phyloP scores from a whole-genome alignment of 2,797 vertebrate species.

The Squalus acanthias region DNA sequence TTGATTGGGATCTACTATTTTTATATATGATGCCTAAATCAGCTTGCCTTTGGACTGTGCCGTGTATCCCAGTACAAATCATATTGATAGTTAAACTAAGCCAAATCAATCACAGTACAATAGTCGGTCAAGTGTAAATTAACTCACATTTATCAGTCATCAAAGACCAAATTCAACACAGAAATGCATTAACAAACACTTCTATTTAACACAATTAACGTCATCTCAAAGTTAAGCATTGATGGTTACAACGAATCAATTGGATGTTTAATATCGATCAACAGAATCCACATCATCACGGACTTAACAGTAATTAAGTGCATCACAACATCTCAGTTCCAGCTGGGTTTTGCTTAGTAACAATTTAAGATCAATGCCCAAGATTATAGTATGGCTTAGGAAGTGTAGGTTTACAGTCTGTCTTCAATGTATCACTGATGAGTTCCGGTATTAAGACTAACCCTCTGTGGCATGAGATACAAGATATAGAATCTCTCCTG shows the following conservation, averaged over 20 bases:
- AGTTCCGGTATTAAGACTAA: neutral
- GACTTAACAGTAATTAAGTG: neutral
- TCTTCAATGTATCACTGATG: neutral
- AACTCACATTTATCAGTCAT: neutral
- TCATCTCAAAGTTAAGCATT: neutral
- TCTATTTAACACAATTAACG: slow-evolving; percentile 6
- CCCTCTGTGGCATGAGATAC: neutral
- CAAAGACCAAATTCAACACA: neutral
- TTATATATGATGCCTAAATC: neutral
- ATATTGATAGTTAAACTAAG: neutral
- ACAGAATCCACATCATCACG: neutral
- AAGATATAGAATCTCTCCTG: neutral
- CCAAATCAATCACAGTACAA: neutral
- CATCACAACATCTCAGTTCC: neutral
- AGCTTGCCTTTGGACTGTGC: neutral
- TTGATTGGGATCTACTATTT: neutral
- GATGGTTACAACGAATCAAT: neutral
- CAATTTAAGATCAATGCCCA: neutral
- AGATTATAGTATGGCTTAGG: neutral
- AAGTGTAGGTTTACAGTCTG: neutral
- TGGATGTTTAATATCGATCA: neutral
- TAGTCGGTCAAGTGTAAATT: neutral
- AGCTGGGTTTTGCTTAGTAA: neutral
- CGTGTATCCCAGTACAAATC: neutral
- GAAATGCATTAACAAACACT: neutral